These are phyloP conservation scores for Corvus cornix DNA, from an alignment of 2,113 vertebrate species.

Conservation along the genomic window DNA sequence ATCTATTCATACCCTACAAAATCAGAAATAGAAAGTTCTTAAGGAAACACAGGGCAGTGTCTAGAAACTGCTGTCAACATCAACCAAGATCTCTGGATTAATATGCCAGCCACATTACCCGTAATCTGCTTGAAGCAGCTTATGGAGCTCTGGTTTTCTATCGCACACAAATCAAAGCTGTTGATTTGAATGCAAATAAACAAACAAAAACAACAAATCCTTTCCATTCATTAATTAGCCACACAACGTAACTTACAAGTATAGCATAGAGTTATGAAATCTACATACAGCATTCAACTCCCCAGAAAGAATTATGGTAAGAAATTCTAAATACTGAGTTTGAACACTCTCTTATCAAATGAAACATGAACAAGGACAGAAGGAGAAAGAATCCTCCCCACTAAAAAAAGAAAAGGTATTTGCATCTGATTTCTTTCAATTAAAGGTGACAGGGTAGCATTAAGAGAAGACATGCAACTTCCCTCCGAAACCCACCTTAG, in stretches of 20 bases:
- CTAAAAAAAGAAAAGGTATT: neutral
- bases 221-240: neutral
- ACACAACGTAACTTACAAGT: neutral
- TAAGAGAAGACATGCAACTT: neutral
- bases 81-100: constrained; percentile 26
- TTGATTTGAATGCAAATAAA: neutral
- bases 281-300: neutral
- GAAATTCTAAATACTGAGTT: neutral
- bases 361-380: neutral
- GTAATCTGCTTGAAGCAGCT: constrained; percentile 30
- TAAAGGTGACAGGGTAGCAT: neutral
- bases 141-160: neutral
- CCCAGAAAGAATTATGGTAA: neutral
- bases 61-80: neutral
- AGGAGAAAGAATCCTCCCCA: neutral
- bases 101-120: neutral
- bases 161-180: neutral
- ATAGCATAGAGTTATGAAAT: neutral
- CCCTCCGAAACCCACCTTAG: neutral
- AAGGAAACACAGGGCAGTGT: neutral
- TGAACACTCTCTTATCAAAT: neutral
- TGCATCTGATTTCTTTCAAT: neutral
- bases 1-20: neutral
- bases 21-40: neutral
- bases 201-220: neutral